phyloP scores from a whole-genome alignment of 2,888 invertebrate genomes.

The Hypercompe scribonia region DNA sequence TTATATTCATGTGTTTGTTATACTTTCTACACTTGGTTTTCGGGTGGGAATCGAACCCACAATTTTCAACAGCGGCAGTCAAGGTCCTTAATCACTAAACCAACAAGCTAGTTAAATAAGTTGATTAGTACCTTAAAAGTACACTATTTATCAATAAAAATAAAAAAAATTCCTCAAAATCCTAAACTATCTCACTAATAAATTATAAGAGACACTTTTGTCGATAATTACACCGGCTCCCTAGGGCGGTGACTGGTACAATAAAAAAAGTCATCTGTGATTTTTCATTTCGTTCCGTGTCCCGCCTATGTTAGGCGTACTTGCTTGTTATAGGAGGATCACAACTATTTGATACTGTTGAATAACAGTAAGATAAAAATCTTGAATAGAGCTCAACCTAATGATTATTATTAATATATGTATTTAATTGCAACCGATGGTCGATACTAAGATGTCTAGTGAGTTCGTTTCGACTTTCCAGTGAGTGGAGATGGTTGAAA shows the following conservation, averaged over 20 bases:
- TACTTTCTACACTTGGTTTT: background rate
- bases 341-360: slow-evolving; percentile 57
- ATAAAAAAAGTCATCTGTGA: slow-evolving; percentile 83
- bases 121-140: background rate
- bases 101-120: background rate
- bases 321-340: slow-evolving; percentile 49
- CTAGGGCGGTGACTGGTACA: slow-evolving; percentile 74
- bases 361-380: background rate
- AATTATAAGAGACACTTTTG: slow-evolving; percentile 63
- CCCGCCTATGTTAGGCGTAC: slow-evolving; percentile 73
- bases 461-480: background rate
- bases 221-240: slow-evolving; percentile 69
- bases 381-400: background rate
- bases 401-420: background rate
- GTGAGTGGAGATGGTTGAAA: no score
- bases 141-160: background rate
- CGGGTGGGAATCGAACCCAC: background rate
- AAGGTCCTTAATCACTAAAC: no score
- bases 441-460: background rate
- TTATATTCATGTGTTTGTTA: no score
- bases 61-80: no score
- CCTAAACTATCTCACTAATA: slow-evolving; percentile 26
- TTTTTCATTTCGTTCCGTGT: slow-evolving; percentile 79
- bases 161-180: background rate
- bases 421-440: background rate